Evolutionary conservation across 2,113 vertebrate genomes (phyloP).

Genomic region (Pachyramphus minor): DNA sequence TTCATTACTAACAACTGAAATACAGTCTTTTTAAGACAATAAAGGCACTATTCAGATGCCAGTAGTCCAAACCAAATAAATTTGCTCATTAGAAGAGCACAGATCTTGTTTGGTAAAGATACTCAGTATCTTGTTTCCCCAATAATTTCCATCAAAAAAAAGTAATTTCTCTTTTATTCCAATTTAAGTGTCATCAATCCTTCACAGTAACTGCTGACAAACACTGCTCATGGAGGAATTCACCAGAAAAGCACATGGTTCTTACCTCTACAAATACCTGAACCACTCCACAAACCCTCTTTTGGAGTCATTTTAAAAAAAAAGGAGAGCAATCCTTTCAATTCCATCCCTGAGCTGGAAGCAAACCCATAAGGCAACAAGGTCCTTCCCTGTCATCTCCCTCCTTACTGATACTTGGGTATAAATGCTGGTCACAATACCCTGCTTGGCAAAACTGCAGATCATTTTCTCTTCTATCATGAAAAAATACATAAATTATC

Average conservation of each 20-base stretch:
- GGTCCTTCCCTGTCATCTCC: no score
- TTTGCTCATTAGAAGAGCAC: neutral
- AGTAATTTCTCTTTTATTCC: neutral
- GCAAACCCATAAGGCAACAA: neutral
- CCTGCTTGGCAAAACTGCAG: neutral
- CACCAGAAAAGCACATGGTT: neutral
- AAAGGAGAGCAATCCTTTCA: neutral
- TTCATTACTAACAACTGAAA: neutral
- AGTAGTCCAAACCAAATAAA: neutral
- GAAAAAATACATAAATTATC: neutral
- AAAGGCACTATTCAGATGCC: neutral
- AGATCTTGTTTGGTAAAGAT: neutral
- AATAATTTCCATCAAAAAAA: neutral
- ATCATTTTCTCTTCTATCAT: neutral
- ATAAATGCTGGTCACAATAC: neutral
- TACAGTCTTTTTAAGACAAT: neutral
- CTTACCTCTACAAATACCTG: neutral
- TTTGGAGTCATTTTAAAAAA: neutral
- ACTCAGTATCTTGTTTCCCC: neutral
- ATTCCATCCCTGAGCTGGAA: accelerated
- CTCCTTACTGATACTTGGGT: neutral
- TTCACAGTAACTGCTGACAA: neutral
- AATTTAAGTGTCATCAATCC: neutral
- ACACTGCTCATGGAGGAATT: neutral
- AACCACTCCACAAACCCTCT: neutral